Conservation (phyloP, 2,888 invertebrate species). For the Drosophila melanosoma region DNA sequence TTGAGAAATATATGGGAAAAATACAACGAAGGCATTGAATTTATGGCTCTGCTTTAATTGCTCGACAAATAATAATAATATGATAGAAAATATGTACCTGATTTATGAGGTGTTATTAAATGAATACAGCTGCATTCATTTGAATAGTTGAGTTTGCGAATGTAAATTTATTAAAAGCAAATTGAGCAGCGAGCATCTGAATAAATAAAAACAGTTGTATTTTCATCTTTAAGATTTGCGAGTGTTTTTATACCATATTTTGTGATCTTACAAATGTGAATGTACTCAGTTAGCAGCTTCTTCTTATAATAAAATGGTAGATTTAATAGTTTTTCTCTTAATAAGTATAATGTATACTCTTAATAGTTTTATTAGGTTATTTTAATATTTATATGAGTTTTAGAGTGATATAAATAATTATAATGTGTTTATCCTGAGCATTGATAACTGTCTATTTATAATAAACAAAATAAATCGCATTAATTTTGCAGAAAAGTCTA, state of each 20-base stretch:
- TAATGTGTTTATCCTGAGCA: too few species aligned
- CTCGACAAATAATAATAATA: conserved; percentile 18
- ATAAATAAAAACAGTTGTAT: background rate
- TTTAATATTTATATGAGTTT: background rate
- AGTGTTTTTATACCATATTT: background rate
- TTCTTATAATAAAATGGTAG: background rate
- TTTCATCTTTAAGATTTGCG: too few species aligned
- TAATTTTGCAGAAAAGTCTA: conserved; percentile 2
- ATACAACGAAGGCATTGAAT: conserved; percentile 37
- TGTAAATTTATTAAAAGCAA: conserved; percentile 2
- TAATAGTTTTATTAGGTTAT: background rate
- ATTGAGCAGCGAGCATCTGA: background rate
- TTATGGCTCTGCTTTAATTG: conserved; percentile 29
- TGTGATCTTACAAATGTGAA: too few species aligned
- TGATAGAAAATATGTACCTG: conserved; percentile 9
- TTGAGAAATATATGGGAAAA: conserved; percentile 31
- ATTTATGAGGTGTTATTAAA: conserved; percentile 16
- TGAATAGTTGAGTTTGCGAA: background rate
- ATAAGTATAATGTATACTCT: background rate
- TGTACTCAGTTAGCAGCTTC: background rate
- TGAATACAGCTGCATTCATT: background rate
- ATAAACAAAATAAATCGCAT: background rate
- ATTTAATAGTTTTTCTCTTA: background rate
- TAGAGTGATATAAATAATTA: background rate
- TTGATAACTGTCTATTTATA: conserved; percentile 1